phyloP scores from a whole-genome alignment of 2,113 vertebrate species.

The Rhinopomastus cyanomelas region DNA sequence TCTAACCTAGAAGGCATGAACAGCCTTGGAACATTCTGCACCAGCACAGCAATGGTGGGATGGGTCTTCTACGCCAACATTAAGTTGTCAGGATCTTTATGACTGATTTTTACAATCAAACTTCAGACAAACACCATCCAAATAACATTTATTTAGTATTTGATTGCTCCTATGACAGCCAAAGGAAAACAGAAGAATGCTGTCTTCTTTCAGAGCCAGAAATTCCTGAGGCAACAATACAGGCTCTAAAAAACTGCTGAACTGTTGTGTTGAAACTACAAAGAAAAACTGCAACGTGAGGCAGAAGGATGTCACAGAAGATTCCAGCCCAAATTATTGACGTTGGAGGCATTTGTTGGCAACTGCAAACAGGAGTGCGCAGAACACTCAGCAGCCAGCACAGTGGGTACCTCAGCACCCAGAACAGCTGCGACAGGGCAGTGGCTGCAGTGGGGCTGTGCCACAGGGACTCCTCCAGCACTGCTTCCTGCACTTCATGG shows the following conservation, averaged over 20 bases:
- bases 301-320: conserved; percentile 25
- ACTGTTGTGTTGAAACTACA: not conserved
- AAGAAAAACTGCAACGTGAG: conserved; percentile 14
- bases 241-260: conserved; percentile 35
- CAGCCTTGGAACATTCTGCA: not conserved
- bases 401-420: fast-evolving
- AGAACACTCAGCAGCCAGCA: fast-evolving
- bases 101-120: not conserved
- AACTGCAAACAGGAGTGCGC: not conserved
- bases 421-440: fast-evolving
- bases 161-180: not conserved
- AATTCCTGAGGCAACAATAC: not conserved
- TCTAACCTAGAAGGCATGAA: not conserved
- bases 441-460: not conserved
- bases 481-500: not conserved
- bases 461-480: not conserved
- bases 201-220: not conserved
- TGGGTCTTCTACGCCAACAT: not conserved
- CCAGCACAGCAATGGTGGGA: not conserved
- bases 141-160: not conserved
- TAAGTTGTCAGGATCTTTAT: not conserved
- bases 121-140: not conserved
- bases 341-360: not conserved
- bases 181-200: not conserved
- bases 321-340: not conserved